phyloP scores from a whole-genome alignment of 1,140 invertebrate genomes.

The Bombus soroeensis region DNA sequence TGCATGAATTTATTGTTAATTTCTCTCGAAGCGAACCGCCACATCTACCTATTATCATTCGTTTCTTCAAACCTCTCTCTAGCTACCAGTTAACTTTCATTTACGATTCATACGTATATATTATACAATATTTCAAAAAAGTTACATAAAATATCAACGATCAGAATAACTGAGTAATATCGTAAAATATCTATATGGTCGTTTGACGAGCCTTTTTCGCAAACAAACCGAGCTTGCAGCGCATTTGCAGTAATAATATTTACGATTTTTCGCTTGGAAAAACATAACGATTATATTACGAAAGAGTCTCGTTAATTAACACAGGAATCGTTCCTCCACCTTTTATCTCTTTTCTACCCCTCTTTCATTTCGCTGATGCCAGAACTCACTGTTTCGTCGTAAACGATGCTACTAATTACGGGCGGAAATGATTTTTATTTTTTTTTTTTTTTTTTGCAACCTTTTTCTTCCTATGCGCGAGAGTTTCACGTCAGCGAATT shows the following conservation, averaged over 20 bases:
- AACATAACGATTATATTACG: constrained; percentile 8
- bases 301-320: constrained; percentile 57
- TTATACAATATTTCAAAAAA: neutral
- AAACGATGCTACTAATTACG: constrained; percentile 57
- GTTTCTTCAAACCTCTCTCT: neutral
- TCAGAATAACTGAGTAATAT: neutral
- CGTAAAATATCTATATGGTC: too few relatives aligned
- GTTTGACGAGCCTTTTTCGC: neutral
- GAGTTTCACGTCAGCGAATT: constrained; percentile 43
- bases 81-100: neutral
- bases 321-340: neutral
- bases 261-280: constrained; percentile 3
- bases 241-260: constrained; percentile 29
- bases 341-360: too few relatives aligned
- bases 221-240: too few relatives aligned
- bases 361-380: constrained; percentile 34
- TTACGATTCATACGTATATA: neutral
- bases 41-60: neutral
- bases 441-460: neutral
- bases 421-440: constrained; percentile 23
- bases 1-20: constrained; percentile 41
- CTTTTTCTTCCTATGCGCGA: neutral
- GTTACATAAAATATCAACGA: neutral
- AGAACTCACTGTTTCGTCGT: constrained; percentile 18
- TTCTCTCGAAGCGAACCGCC: neutral